Evolutionary conservation across 2,888 invertebrate genomes (phyloP), one percentile per base, ranked within the genome.

Genomic region (Lymantria monacha): DNA sequence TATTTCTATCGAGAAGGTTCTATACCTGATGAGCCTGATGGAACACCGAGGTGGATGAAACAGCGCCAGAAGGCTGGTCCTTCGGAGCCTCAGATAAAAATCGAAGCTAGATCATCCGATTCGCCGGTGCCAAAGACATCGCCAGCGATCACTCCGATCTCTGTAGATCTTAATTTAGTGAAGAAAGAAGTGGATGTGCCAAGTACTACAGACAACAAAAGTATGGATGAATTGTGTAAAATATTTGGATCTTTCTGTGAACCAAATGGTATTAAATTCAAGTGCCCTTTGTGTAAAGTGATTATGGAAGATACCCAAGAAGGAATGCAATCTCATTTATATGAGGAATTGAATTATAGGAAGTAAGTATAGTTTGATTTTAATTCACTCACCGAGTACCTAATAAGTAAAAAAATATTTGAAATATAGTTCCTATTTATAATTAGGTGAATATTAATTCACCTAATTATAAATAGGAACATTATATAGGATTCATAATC

Each of bases 291-390:
- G 46, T 96, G 95, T 63, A 85, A 84, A 15, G 81, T 86, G 15
- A 93, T 93, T 58, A 90, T 87, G 38, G 93, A 93, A 0, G 93
- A 92, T 46, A 89, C 86, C 22, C 86, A 88, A 15, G 89, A 92
- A 7, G 92, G 93, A n/a, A 93, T 95, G 86, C 91, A 92, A 48
- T 92, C 92, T 37, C 95, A 95, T 82, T 78, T 95, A 47, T 95
- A 91, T 65, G 93, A 93, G 66, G 95, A 95, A 68, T 81, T 95
- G 30, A 92, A 93, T 45, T 94, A 94, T 67, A 91, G 93, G 63
- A 93, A 93, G 95, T 95, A 69, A 87, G 88, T 55, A 52, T 31
- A 15, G 43, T 14, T 38, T 22, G 5, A 3, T 22, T 49, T 42
- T 42, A 31, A 43, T 36, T 44, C 13, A 14, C 36, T 33, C 2